Conservation (phyloP, 2,888 invertebrate genomes). For the Pachliopta kotzebuea region DNA sequence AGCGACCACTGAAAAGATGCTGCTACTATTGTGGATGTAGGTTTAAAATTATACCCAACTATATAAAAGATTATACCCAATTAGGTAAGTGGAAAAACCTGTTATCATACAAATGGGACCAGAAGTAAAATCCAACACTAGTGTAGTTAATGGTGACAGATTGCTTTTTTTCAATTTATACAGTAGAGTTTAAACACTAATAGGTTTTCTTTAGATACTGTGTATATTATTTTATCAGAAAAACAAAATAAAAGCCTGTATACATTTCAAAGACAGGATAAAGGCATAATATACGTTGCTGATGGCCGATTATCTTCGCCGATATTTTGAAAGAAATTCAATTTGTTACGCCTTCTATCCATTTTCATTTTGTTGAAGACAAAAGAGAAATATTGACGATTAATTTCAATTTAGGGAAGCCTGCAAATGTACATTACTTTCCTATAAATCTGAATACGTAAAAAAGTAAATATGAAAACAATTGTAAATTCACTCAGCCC, state of each 20-base stretch:
- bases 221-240: background rate
- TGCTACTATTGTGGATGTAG: too few relatives aligned
- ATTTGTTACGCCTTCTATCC: conserved; percentile 11
- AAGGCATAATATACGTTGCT: background rate
- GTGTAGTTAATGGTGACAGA: too few relatives aligned
- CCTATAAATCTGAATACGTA: background rate
- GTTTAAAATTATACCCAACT: too few relatives aligned
- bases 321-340: conserved; percentile 14
- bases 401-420: background rate
- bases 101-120: too few relatives aligned
- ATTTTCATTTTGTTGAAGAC: conserved; percentile 6
- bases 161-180: too few relatives aligned
- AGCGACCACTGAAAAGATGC: too few relatives aligned
- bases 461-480: background rate
- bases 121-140: too few relatives aligned
- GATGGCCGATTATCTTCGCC: conserved; percentile 12
- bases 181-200: too few relatives aligned
- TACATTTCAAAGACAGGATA: background rate
- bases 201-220: too few relatives aligned
- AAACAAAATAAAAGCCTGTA: background rate
- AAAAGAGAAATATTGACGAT: conserved; percentile 5
- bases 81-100: too few relatives aligned
- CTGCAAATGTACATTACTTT: background rate
- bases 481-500: background rate
- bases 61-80: too few relatives aligned